Evolutionary conservation across 2,888 invertebrate species (phyloP), one percentile per base, ranked within the genome.

Genomic region (Tiliacea aurago): DNA sequence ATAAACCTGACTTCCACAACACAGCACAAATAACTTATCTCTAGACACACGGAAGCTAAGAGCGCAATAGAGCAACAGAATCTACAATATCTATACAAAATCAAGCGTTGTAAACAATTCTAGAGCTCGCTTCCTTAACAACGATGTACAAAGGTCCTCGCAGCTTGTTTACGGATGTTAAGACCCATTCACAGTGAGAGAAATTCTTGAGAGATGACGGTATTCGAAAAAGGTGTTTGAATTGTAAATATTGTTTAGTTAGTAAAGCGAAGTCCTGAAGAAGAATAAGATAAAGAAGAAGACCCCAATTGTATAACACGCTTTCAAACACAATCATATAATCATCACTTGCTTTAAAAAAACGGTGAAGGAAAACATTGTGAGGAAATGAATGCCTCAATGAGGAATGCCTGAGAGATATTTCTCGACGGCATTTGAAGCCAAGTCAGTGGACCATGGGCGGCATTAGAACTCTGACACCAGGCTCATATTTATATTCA

Each of bases 81-180:
- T 68, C 41, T 76, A 83, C 86, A 86, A 85, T 83, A 86, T 86
- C 85, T 70, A 64, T 79, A 75, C 68, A 76, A 74, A 79, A 86
- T 86, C 85, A 80, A 67, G 75, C 81, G 75, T 43, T 83, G 85
- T 84, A 86, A 86, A 85, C 85, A 85, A 79, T 84, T 73, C 83
- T 69, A 55, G 70, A 58, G 76, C 61, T 83, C 55, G 66, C 73
- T 86, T 85, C 85, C 85, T 80, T 74, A 70, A 76, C 69, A 73
- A 67, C 55, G 53, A 63, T 49, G 59, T 74, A 82, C 80, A 78
- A 83, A 76, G 80, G 84, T 77, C 76, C 58, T 67, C 43, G 51
- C 49, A 43, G 28, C 58, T 76, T 82, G 83, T 85, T 86, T 84
- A 84, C 82, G 59, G 70, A 78, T 70, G 55, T 76, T 58, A 65